Conservation (phyloP, 2,797 vertebrate species). For the Chanos chanos region DNA sequence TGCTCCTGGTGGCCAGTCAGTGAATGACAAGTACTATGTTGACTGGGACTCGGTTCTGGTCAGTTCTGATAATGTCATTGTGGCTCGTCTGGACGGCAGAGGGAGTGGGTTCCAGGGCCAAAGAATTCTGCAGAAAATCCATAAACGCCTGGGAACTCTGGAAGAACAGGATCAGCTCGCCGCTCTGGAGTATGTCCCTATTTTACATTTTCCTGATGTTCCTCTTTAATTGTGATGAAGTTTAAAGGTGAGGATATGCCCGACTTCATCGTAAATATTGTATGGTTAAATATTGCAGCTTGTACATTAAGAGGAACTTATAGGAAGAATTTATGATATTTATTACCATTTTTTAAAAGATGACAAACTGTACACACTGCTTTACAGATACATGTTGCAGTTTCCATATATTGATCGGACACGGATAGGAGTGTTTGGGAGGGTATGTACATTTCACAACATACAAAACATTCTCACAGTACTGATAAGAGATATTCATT, state of each 20-base stretch:
- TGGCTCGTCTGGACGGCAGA: constrained; percentile 41
- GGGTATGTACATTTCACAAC: constrained; percentile 53
- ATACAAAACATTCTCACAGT: background rate
- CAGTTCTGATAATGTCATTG: constrained; percentile 40
- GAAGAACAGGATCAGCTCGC: constrained; percentile 43
- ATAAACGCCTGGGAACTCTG: constrained; percentile 38
- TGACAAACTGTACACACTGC: too few relatives aligned
- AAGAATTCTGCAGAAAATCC: constrained; percentile 36
- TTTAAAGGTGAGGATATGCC: too few relatives aligned
- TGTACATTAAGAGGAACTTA: background rate
- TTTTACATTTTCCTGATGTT: background rate
- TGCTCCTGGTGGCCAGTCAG: constrained; percentile 36
- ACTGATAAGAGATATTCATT: too few relatives aligned
- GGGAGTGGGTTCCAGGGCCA: constrained; percentile 45
- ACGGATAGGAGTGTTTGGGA: constrained; percentile 73
- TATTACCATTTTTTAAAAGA: too few relatives aligned
- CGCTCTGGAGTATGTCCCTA: constrained; percentile 34
- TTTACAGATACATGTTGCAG: constrained; percentile 69
- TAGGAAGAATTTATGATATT: too few relatives aligned
- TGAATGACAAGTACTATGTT: constrained; percentile 36
- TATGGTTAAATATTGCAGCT: too few relatives aligned
- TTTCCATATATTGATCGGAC: constrained; percentile 71
- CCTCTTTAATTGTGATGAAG: too few relatives aligned
- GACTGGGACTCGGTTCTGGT: constrained; percentile 49
- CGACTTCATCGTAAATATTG: too few relatives aligned